Base-by-base conservation (phyloP, 2,113 vertebrate species). In the Zapornia atra region DNA sequence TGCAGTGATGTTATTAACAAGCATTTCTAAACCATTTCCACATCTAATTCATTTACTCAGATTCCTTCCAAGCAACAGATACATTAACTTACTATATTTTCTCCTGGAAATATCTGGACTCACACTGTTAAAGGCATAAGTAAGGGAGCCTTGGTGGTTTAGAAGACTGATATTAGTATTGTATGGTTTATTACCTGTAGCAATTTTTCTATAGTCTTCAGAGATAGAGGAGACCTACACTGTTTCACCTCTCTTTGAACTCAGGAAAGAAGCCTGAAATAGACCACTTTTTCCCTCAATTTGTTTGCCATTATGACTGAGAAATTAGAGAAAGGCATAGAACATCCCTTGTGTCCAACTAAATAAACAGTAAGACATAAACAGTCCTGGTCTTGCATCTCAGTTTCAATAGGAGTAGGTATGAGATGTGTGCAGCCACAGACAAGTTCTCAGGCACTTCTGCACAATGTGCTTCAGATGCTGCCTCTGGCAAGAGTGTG, bases 281-380 rank as follows among this genome's bases (percentile, higher is more conserved):
- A 75, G 5, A 54, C 10, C 26, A 25, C 25, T 18, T 12, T 59
- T 88, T 70, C 59, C 36, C 36, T 54, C 19, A 4, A 50, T 64
- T 75, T 71, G 3, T 66, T 88, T 77, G 54, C 61, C 12, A 8
- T 56, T 91, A 46, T 42, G 42, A 63, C 51, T 81, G 64, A 76
- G 38, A 92, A 96, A 60, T 56, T 48, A 81, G 31, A 84, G 76
- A 90, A 94, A 82, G 9, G 7, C 46, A 51, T 3, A 64, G 53
- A 68, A 34, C 21, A 60, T 50, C 29, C 33, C 73, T 71, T 61
- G 33, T 26, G 42, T 51, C 34, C 56, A 77, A 36, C 57, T 51
- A 82, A 89, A 75, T 22, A 82, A 82, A 78, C 34, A 82, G 56
- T 56, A 94, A 54, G 56, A n/a, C 89, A 91, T 71, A 84, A 91